phyloP scores from a whole-genome alignment of 1,140 invertebrate genomes.

The Zaprionus kolodkinae region DNA sequence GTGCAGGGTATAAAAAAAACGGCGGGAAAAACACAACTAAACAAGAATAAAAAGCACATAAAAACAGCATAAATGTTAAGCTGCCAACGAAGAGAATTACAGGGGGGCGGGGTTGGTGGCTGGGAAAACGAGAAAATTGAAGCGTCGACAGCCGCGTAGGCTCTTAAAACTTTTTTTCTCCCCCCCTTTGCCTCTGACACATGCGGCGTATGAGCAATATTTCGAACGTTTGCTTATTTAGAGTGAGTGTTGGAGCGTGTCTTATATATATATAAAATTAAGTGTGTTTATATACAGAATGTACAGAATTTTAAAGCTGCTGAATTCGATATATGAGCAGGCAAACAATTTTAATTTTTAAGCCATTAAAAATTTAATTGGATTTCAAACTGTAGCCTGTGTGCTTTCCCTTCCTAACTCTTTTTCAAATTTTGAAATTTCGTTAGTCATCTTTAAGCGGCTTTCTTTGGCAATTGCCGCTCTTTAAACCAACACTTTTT shows the following conservation, averaged over 20 bases:
- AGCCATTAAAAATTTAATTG: neutral
- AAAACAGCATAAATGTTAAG: conserved; percentile 50
- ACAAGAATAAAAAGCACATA: conserved; percentile 48
- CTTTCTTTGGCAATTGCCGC: neutral
- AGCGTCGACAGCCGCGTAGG: conserved; percentile 40
- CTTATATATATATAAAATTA: conserved; percentile 36
- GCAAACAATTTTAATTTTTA: neutral
- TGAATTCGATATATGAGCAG: neutral
- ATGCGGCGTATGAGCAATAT: conserved; percentile 32
- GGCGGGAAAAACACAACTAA: conserved; percentile 26
- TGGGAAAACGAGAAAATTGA: conserved; percentile 15
- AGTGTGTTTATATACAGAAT: conserved; percentile 41
- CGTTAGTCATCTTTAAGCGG: conserved; percentile 16
- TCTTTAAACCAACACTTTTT: conserved; percentile 7
- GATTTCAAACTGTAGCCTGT: neutral
- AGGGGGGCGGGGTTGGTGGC: neutral
- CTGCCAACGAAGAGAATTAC: conserved; percentile 21
- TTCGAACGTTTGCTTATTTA: conserved; percentile 5
- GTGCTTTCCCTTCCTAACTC: neutral
- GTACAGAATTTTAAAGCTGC: conserved; percentile 14
- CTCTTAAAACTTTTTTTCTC: conserved; percentile 30
- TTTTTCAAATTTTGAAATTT: neutral
- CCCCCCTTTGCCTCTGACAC: conserved; percentile 5
- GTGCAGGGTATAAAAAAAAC: conserved; percentile 20
- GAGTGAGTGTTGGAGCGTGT: neutral